Base-by-base conservation (phyloP, 2,113 vertebrate species). In the Coryphaenoides rupestris region DNA sequence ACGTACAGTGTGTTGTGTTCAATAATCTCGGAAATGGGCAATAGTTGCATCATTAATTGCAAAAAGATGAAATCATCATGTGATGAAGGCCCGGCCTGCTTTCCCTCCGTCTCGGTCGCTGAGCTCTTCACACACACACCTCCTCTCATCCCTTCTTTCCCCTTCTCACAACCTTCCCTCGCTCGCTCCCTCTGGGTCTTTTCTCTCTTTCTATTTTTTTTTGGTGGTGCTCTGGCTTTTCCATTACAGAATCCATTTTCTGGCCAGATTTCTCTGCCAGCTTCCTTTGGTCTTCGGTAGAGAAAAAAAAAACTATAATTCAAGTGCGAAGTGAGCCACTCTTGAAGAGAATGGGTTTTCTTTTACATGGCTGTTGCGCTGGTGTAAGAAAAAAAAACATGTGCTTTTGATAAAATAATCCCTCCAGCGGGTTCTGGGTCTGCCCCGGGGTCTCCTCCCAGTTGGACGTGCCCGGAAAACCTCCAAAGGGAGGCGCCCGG, bases 181-280 rank as follows among this genome's bases (percentile, higher is more conserved):
- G 9, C 33, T 12, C 33, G 9, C 33, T 12, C 33, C 33, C 33
- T 40, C 33, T 9, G 33, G 33, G 33, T 40, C 10, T 59, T 49
- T 68, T 45, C 26, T 10, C 19, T 45, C 61, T 54, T 21, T 55
- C 14, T 19, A 47, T 22, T 54, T 21, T 55, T 13, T 19, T 52
- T 22, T 21, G 24, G 19, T 19, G 9, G 19, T 46, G 55, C 26
- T 64, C 71, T 73, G 46, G 55, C 26, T 64, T 73, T 73, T 80
- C 33, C 26, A 65, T 69, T 23, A 72, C 62, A 61, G 16, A 60
- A 54, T n/a, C 59, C 40, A 60, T 73, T 70, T 72, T 66, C 62
- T 28, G 68, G 68, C 61, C 62, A 55, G 12, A 17, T 1, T 28
- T 21, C 22, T 60, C 56, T 14, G 10, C 26, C 46, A 53, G 47